Conservation (phyloP, 2,113 vertebrate genomes). For the Gasterosteus aculeatus region DNA sequence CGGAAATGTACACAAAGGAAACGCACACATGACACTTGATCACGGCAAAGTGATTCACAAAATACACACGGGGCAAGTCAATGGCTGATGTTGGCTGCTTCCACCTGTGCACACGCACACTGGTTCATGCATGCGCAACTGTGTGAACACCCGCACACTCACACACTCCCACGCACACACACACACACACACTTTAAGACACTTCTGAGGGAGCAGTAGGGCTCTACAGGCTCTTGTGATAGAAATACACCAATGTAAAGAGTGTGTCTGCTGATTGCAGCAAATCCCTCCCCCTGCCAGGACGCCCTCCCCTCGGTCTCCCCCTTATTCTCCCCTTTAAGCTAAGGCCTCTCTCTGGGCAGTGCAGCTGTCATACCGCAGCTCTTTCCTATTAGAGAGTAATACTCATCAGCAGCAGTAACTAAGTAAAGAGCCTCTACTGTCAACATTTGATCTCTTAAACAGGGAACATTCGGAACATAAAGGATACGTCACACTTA, state of each 20-base stretch:
- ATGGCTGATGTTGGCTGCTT: slow-evolving; percentile 63
- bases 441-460: slow-evolving; percentile 32
- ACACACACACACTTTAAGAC: slow-evolving; percentile 69
- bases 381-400: slow-evolving; percentile 44
- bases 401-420: slow-evolving; percentile 61
- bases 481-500: slow-evolving; percentile 40
- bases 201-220: slow-evolving; percentile 70
- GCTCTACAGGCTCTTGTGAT: slow-evolving; percentile 51
- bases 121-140: slow-evolving; percentile 45
- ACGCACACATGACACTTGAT: slow-evolving; percentile 68
- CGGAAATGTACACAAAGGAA: slow-evolving; percentile 70
- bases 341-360: slow-evolving; percentile 67
- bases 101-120: slow-evolving; percentile 42
- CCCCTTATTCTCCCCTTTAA: slow-evolving; percentile 36
- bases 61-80: slow-evolving; percentile 61
- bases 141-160: slow-evolving; percentile 1
- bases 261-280: slow-evolving; percentile 58
- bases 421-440: slow-evolving; percentile 56
- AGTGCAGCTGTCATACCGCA: slow-evolving; percentile 36
- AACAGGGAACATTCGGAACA: slow-evolving; percentile 45
- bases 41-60: slow-evolving; percentile 56
- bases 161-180: slow-evolving; percentile 21
- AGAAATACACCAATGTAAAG: slow-evolving; percentile 49
- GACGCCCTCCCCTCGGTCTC: slow-evolving; percentile 16
- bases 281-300: slow-evolving; percentile 24